phyloP scores from a whole-genome alignment of 2,113 vertebrate species.

The Mixornis gularis region DNA sequence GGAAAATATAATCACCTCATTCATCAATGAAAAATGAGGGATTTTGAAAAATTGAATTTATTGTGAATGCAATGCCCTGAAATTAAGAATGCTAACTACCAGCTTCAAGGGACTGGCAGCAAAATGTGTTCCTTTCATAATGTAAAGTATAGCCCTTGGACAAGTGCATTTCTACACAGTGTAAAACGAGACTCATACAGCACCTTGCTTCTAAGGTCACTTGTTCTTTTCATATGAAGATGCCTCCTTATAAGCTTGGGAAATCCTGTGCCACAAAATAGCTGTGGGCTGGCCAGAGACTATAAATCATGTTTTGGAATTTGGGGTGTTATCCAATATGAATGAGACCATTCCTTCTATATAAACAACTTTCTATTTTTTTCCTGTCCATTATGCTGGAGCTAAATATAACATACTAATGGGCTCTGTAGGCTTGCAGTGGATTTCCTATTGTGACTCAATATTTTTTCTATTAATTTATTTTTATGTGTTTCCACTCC shows the following conservation, averaged over 20 bases:
- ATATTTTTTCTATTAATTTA: constrained; percentile 56
- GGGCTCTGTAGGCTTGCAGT: constrained; percentile 21
- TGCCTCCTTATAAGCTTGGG: not conserved
- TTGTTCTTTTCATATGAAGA: constrained; percentile 28
- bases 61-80: not conserved
- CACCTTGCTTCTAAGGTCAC: constrained; percentile 10
- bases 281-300: not conserved
- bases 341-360: constrained; percentile 37
- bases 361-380: constrained; percentile 45
- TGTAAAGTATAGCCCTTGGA: not conserved
- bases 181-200: not conserved
- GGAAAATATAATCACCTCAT: not conserved
- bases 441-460: constrained; percentile 46
- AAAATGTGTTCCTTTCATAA: not conserved
- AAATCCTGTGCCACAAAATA: constrained; percentile 16
- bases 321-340: not conserved
- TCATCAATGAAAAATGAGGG: not conserved
- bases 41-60: not conserved
- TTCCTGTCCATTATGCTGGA: constrained; percentile 17
- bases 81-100: not conserved
- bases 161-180: not conserved
- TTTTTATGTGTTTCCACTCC: constrained; percentile 48
- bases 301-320: constrained; percentile 31
- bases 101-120: not conserved
- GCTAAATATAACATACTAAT: constrained; percentile 63